Evolutionary conservation across 2,113 vertebrate species (phyloP).

Genomic region (Phycodurus eques): DNA sequence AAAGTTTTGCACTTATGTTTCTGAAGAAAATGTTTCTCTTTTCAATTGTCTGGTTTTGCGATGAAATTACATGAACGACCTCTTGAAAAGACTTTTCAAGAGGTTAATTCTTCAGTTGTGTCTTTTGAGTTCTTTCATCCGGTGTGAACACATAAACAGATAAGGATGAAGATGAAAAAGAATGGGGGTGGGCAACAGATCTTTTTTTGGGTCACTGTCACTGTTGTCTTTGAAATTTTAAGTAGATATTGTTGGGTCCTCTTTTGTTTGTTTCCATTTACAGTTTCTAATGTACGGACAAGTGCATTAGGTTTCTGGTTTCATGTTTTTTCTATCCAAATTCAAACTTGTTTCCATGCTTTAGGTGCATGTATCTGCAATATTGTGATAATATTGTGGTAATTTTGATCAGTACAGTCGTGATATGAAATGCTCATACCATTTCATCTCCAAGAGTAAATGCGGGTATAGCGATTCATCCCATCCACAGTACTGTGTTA

Average conservation of each 20-base stretch:
- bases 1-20: neutral
- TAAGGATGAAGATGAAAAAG: neutral
- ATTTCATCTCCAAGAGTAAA: constrained; percentile 2
- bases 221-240: neutral
- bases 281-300: neutral
- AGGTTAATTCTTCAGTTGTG: neutral
- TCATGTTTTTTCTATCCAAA: neutral
- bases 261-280: neutral
- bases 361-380: neutral
- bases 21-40: neutral
- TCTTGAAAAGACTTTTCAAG: too few species aligned
- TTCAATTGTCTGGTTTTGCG: neutral
- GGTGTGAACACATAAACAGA: neutral
- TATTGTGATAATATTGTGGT: neutral
- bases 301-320: neutral
- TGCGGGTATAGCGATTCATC: neutral
- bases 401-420: neutral
- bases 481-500: constrained; percentile 7
- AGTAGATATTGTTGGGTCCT: neutral
- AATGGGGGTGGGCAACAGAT: neutral
- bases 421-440: neutral
- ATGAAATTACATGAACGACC: neutral
- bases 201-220: neutral
- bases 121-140: neutral
- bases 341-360: neutral